Base-by-base conservation (phyloP, 2,888 invertebrate species). In the Phortica magna region DNA sequence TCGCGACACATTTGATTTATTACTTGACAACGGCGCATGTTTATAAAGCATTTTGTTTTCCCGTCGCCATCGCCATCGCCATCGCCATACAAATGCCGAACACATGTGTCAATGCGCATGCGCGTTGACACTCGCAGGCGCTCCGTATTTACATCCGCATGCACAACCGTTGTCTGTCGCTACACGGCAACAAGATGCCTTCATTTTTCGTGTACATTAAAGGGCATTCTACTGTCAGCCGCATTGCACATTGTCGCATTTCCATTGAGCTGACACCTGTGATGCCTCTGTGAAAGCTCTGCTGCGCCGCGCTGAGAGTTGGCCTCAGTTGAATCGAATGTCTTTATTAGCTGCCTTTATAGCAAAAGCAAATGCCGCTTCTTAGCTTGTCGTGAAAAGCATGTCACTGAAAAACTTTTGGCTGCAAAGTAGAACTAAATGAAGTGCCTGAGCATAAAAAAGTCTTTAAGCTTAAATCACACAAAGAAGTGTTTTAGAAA, bases 201-300 rank as follows among this genome's bases (percentile, higher is more conserved):
- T 64, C 42, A 61, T 61, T 22, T 48, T 14, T 80, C 80, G 78
- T 80, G 77, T 82, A 89, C 88, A 89, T 90, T 89, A 90, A 90
- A 90, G 90, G 88, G 90, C 90, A 90, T 90, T 90, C 90, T 90
- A 83, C 90, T 89, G 89, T 89, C 89, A 90, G 80, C 59, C 57
- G 65, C 74, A 85, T 75, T 85, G 86, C 84, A 83, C 81, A 81
- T 81, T 83, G 84, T 80, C 83, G 75, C 75, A 82, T 87, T 82
- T 85, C 86, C 79, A 74, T 72, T 65, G 74, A 76, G 72, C 74
- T 89, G 88, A 89, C 88, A 89, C 88, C 89, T 89, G 87, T 82
- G 87, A 77, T 77, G 73, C 77, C 57, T 48, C 68, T 31, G 41
- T 19, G 55, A 31, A 55, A 31, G 12, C 39, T 7, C 72, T 43